These are phyloP conservation scores for Bombus pyrosoma DNA, from an alignment of 1,140 invertebrate species.

Conservation along the genomic window DNA sequence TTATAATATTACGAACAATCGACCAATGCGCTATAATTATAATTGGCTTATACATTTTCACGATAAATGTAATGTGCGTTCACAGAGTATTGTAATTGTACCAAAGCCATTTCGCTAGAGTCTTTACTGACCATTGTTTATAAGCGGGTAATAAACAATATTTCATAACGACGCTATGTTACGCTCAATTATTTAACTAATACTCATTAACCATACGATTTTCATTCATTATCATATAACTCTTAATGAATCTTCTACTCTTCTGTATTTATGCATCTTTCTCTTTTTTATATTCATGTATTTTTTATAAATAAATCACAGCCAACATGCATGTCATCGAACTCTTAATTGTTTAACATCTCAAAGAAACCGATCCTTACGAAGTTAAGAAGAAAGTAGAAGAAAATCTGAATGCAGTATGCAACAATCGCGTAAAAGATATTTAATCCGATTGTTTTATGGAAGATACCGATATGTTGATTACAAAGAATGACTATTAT, in stretches of 20 bases:
- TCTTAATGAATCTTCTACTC: background rate
- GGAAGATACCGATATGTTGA: too few species aligned
- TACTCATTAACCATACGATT: constrained; percentile 29
- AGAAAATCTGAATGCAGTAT: too few species aligned
- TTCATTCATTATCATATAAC: constrained; percentile 23
- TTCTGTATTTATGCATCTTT: background rate
- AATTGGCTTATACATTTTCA: constrained; percentile 62
- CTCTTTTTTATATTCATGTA: too few species aligned
- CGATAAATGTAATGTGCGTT: constrained; percentile 63
- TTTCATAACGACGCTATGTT: constrained; percentile 46
- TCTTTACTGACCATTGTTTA: constrained; percentile 68
- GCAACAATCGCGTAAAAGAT: too few species aligned
- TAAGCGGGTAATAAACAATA: constrained; percentile 66
- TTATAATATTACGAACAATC: constrained; percentile 60
- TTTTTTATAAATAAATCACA: too few species aligned
- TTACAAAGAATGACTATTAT: too few species aligned
- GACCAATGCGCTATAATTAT: constrained; percentile 56
- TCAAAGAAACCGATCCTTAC: too few species aligned
- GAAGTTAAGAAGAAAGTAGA: too few species aligned
- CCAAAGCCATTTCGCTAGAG: constrained; percentile 46
- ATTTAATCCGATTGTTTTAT: too few species aligned
- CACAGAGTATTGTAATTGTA: constrained; percentile 58
- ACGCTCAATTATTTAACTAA: constrained; percentile 44
- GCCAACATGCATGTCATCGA: too few species aligned
- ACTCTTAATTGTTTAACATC: too few species aligned